Conservation (phyloP, 2,888 invertebrate genomes). For the Euclidia mi region DNA sequence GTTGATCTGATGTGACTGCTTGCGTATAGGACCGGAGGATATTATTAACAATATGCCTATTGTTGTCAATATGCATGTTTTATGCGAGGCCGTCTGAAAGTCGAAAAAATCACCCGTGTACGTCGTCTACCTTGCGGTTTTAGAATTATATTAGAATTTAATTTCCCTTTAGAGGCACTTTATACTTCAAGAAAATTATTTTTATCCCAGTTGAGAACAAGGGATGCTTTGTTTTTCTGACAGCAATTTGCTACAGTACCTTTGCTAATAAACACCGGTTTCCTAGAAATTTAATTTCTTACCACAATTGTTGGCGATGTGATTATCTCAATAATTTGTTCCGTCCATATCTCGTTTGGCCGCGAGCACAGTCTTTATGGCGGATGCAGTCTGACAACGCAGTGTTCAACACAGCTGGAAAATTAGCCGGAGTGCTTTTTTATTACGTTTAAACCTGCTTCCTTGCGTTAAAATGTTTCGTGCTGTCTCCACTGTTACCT, state of each 20-base stretch:
- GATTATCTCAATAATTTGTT: slow-evolving; percentile 71
- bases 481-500: slow-evolving; percentile 53
- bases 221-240: slow-evolving; percentile 39
- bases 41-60: no score
- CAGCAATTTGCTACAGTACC: slow-evolving; percentile 54
- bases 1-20: no score
- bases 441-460: slow-evolving; percentile 76
- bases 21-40: no score
- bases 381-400: slow-evolving; percentile 54
- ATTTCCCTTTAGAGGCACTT: not conserved
- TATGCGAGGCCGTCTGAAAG: no score
- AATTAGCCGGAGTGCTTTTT: slow-evolving; percentile 83
- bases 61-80: no score
- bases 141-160: slow-evolving; percentile 1
- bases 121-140: not conserved
- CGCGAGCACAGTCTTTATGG: slow-evolving; percentile 63
- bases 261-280: slow-evolving; percentile 49
- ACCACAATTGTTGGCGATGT: slow-evolving; percentile 60
- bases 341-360: slow-evolving; percentile 46
- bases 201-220: slow-evolving; percentile 15
- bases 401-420: slow-evolving; percentile 64
- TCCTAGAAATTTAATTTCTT: slow-evolving; percentile 63
- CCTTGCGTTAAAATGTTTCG: slow-evolving; percentile 69
- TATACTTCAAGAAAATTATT: not conserved
- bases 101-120: not conserved